Percentiles rank a stretch among this genome's conserved stretches.
These are phyloP conservation scores for Drosophila putrida DNA, from an alignment of 2,888 invertebrate species.

Conservation along the genomic window DNA sequence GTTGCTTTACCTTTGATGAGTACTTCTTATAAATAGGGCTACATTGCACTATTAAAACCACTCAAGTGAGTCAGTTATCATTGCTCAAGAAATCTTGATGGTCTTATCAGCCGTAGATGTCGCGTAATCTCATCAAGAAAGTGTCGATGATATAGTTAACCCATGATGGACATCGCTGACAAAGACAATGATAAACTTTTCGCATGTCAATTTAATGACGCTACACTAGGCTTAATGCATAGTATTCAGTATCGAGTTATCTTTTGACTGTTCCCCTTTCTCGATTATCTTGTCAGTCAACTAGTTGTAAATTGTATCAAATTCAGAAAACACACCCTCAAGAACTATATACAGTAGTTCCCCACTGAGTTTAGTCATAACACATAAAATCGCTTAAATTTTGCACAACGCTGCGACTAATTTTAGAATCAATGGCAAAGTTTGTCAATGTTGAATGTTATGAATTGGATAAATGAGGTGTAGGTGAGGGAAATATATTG, in stretches of 20 bases:
- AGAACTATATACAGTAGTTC: neutral
- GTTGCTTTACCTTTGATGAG: neutral
- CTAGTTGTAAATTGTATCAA: constrained; percentile 35
- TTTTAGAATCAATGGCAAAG: constrained; percentile 33
- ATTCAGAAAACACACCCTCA: constrained; percentile 2
- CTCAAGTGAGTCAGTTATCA: constrained; percentile 26
- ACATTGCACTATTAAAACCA: constrained; percentile 9
- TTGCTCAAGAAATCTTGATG: constrained; percentile 3
- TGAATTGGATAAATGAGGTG: neutral
- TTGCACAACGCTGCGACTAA: constrained; percentile 26
- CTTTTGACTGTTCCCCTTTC: constrained; percentile 5
- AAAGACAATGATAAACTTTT: constrained; percentile 22
- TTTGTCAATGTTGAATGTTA: constrained; percentile 6
- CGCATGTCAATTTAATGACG: constrained; percentile 22
- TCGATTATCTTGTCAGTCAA: constrained; percentile 19
- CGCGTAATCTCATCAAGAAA: constrained; percentile 36
- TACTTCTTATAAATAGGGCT: neutral
- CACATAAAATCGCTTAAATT: constrained; percentile 22
- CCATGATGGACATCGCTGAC: constrained; percentile 17
- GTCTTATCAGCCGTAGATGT: constrained; percentile 39
- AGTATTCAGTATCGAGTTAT: constrained; percentile 6
- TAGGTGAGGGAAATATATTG: constrained; percentile 42
- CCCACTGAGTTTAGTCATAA: neutral
- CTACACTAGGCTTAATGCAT: constrained; percentile 10
- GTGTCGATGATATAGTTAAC: constrained; percentile 13